Evolutionary conservation across 2,888 invertebrate genomes (phyloP).

Genomic region (Stramonita haemastoma): DNA sequence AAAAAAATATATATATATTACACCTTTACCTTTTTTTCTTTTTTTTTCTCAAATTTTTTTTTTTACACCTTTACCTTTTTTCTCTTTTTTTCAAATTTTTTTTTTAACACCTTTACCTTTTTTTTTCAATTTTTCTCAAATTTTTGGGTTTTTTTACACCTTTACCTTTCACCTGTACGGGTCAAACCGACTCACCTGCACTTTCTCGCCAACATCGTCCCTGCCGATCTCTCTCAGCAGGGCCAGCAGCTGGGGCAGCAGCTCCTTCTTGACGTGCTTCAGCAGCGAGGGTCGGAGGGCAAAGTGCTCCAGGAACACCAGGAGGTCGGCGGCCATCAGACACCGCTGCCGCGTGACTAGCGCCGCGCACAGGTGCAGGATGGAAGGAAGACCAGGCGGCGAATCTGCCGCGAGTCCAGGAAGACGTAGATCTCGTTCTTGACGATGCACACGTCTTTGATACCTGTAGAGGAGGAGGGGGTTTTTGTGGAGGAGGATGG

Average conservation of each 20-base stretch:
- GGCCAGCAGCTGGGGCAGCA: constrained; percentile 36
- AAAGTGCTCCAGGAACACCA: constrained; percentile 46
- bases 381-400: constrained; percentile 57
- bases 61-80: no score
- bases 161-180: no score
- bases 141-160: no score
- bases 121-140: no score
- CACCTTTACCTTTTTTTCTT: no score
- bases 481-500: background rate
- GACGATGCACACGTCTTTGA: constrained; percentile 25
- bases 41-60: no score
- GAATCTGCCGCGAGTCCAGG: constrained; percentile 55
- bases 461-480: constrained; percentile 25
- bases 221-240: background rate
- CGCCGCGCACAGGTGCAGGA: constrained; percentile 47
- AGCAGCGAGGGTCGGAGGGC: constrained; percentile 40
- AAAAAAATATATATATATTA: no score
- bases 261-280: constrained; percentile 47
- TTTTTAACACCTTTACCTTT: no score
- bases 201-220: background rate
- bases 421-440: constrained; percentile 63
- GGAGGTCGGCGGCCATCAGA: constrained; percentile 42
- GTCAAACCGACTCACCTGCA: constrained; percentile 36
- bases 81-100: no score
- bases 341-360: constrained; percentile 40